phyloP scores from a whole-genome alignment of 2,888 invertebrate species.

The Rotaria magnacalcarata region DNA sequence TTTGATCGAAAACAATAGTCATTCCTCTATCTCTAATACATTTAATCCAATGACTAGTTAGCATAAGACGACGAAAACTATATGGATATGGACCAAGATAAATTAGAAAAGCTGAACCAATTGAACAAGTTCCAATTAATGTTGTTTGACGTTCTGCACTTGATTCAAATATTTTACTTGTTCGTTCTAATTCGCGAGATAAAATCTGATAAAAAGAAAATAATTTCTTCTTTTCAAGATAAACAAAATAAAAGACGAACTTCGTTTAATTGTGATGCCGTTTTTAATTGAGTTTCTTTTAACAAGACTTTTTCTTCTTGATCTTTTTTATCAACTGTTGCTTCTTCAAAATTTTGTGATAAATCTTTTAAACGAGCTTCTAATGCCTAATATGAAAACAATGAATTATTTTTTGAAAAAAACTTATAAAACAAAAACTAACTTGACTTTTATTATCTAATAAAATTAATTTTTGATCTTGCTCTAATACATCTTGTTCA shows the following conservation, averaged over 20 bases:
- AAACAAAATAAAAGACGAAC: background rate
- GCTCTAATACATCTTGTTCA: constrained; percentile 55
- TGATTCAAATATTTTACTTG: constrained; percentile 54
- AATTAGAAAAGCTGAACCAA: constrained; percentile 55
- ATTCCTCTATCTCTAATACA: constrained; percentile 57
- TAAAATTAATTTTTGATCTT: constrained; percentile 57
- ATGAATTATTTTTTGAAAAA: background rate
- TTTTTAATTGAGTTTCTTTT: constrained; percentile 44
- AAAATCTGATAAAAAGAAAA: constrained; percentile 48
- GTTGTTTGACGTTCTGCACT: constrained; percentile 51
- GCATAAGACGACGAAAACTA: constrained; percentile 56
- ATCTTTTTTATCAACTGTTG: constrained; percentile 59
- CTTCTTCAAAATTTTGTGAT: constrained; percentile 58
- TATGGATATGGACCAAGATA: constrained; percentile 59
- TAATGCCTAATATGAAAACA: constrained; percentile 49
- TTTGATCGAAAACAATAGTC: constrained; percentile 56
- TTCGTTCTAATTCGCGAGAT: constrained; percentile 50
- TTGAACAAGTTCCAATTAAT: constrained; percentile 55
- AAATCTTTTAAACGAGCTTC: constrained; percentile 56
- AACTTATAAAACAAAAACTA: background rate
- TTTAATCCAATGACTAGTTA: constrained; percentile 58
- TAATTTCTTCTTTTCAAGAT: background rate
- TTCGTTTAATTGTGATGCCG: constrained; percentile 41
- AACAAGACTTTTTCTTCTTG: constrained; percentile 54
- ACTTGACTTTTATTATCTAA: constrained; percentile 56